Evolutionary conservation across 2,888 invertebrate genomes (phyloP).

Genomic region (Lasioglossum malachurum): DNA sequence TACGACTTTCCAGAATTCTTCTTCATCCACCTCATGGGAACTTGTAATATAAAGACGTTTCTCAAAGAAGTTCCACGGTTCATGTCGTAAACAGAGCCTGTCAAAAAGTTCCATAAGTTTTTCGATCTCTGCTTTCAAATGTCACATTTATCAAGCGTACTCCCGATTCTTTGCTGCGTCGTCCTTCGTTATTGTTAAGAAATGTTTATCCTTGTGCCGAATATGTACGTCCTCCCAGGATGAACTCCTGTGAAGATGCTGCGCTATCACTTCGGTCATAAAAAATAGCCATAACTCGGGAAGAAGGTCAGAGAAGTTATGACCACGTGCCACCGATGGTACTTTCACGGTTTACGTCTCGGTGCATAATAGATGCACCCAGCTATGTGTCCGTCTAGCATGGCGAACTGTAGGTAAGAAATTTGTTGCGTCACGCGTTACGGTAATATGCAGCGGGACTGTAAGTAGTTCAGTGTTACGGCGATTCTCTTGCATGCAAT

Average conservation of each 20-base stretch:
- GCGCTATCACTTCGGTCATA: not conserved
- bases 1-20: conserved; percentile 1
- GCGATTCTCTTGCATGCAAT: conserved; percentile 29
- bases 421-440: conserved; percentile 45
- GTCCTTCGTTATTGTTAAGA: not conserved
- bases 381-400: not conserved
- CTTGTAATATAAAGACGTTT: not conserved
- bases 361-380: conserved; percentile 12
- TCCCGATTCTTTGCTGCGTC: not conserved
- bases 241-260: not conserved
- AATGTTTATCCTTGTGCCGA: not conserved
- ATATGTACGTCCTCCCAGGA: not conserved
- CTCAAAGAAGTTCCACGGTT: not conserved
- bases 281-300: not conserved
- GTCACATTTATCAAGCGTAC: not conserved
- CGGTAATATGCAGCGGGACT: conserved; percentile 22
- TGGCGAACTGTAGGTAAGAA: conserved; percentile 12
- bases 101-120: not conserved
- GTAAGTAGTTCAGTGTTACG: conserved; percentile 55
- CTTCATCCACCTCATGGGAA: not conserved
- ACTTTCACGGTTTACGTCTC: not conserved
- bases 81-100: not conserved
- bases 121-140: not conserved
- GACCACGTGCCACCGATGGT: not conserved
- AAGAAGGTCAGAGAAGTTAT: conserved; percentile 9